phyloP scores from a whole-genome alignment of 2,888 invertebrate species.

The Callosobruchus maculatus region DNA sequence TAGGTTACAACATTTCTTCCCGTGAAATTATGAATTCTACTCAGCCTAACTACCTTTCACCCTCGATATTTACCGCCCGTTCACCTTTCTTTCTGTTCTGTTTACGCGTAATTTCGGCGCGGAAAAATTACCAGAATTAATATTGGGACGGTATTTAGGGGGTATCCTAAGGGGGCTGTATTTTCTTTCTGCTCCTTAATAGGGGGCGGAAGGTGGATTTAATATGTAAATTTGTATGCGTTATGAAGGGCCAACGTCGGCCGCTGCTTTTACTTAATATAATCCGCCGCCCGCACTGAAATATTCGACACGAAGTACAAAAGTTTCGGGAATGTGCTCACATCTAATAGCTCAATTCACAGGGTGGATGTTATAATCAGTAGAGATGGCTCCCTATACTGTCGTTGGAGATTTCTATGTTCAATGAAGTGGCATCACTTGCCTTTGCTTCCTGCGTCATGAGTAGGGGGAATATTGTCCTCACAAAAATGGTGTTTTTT shows the following conservation, averaged over 20 bases:
- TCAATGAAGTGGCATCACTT: neutral
- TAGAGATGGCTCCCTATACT: neutral
- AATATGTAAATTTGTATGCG: neutral
- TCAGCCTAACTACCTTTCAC: neutral
- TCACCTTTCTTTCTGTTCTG: constrained; percentile 5
- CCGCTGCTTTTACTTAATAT: neutral
- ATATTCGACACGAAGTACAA: neutral
- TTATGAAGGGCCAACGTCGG: neutral
- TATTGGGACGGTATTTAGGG: constrained; percentile 20
- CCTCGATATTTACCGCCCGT: constrained; percentile 1
- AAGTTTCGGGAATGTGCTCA: neutral
- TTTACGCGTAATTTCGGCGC: constrained; percentile 21
- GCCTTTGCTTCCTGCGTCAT: neutral
- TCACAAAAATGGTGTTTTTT: too few relatives aligned
- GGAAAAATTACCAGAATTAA: constrained; percentile 21
- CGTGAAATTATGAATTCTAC: too few relatives aligned
- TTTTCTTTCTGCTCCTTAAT: neutral
- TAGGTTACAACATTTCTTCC: too few relatives aligned
- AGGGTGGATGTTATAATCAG: neutral
- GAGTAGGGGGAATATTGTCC: too few relatives aligned
- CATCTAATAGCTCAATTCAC: neutral
- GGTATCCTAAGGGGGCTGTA: constrained; percentile 10
- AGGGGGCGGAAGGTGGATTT: neutral
- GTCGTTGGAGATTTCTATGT: neutral
- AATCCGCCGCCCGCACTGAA: neutral